Base-by-base conservation (phyloP, 2,113 vertebrate species). In the Marmota monax region DNA sequence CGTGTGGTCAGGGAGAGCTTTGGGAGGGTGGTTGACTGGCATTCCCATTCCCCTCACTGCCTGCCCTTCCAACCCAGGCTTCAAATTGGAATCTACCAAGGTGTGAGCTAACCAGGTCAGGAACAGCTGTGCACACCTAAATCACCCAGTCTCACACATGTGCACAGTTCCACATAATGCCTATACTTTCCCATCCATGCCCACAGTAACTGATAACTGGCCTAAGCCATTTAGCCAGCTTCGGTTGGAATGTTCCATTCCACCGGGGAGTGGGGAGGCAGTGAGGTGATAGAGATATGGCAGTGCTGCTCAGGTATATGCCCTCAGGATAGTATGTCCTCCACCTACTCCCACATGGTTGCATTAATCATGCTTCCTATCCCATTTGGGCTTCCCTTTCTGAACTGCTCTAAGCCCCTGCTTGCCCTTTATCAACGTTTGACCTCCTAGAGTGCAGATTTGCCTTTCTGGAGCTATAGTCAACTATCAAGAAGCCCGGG, bases 171-270 rank as follows among this genome's bases (percentile, higher is more conserved):
- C 58, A 22, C 69, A 11, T 9, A 2, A 39, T 37, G 79, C n/a
- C 56, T 4, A 17, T 3, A 45, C 17, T 32, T 53, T 39, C 37
- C 17, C 51, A 51, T 39, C 58, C 17, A 45, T 53, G 27, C 34
- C 51, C 32, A 48, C 42, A 48, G 83, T 42, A 51, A 11, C 86
- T 39, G 73, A 39, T 76, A 32, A n/a, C 72, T 84, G 89, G 63
- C 25, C 78, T 45, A 53, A 22, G 42, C 37, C 22, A 0, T 65
- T 42, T 27, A 3, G 18, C 32, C 29, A 11, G 11, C 97, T 96
- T 88, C 67, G 78, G 72, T 82, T 97, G 74, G 92, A 88, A 96
- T 58, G 69, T 91, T 95, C 84, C 94, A 95, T 93, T 74, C 61
- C 53, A 45, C 16, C 32, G n/a, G 14, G 77, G 53, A 85, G 27